Conservation (phyloP, 2,888 invertebrate species). For the Branchellion lobata region DNA sequence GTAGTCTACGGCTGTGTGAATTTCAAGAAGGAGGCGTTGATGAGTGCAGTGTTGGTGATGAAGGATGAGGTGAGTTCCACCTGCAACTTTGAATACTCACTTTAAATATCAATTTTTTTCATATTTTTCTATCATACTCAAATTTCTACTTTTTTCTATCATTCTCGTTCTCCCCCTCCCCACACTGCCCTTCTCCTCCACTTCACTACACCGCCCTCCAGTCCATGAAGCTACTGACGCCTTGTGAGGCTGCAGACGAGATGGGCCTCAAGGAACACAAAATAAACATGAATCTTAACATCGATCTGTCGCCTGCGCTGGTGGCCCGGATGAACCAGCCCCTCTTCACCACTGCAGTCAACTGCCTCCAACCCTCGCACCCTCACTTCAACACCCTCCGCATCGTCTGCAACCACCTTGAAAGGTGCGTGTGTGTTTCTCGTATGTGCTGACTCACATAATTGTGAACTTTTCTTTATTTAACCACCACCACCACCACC, state of each 20-base stretch:
- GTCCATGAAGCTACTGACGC: background rate
- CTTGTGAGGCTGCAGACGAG: background rate
- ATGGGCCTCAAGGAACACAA: background rate
- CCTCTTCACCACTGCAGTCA: background rate
- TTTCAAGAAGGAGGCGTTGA: background rate
- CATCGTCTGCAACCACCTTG: background rate
- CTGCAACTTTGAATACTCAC: too few species aligned
- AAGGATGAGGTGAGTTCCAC: background rate
- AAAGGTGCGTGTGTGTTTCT: background rate
- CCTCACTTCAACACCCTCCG: conserved; percentile 1
- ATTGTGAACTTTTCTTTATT: too few species aligned
- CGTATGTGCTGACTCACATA: too few species aligned
- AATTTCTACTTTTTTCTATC: too few species aligned
- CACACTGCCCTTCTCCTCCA: too few species aligned
- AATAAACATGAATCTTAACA: background rate
- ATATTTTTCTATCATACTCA: too few species aligned
- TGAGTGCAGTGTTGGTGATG: background rate
- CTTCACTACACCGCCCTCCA: too few species aligned
- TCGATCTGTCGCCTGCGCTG: background rate
- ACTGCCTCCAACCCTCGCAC: background rate
- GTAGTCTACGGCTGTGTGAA: background rate
- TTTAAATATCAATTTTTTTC: too few species aligned
- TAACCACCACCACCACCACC: too few species aligned
- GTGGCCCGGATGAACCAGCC: background rate
- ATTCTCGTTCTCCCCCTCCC: too few species aligned